Evolutionary conservation across 2,113 vertebrate species (phyloP).

Genomic region (Caracal caracal): DNA sequence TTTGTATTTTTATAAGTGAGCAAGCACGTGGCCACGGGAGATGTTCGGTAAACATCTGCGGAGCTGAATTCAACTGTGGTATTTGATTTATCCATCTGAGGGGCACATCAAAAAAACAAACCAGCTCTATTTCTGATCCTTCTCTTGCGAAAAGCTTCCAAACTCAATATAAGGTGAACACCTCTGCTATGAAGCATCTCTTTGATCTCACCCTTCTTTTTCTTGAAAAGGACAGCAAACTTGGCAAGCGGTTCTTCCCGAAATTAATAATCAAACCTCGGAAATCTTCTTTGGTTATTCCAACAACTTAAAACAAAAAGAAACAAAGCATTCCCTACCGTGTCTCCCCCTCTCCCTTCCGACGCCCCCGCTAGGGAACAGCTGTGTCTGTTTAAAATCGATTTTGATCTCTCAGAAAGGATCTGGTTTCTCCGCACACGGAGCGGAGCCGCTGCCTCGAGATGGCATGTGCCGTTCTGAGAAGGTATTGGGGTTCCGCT

Average conservation of each 20-base stretch:
- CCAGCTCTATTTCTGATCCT: background rate
- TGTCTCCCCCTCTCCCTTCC: background rate
- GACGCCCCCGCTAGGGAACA: background rate
- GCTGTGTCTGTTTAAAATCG: constrained; percentile 62
- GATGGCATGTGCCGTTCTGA: background rate
- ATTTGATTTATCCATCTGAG: background rate
- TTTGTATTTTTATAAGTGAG: background rate
- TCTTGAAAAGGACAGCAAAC: constrained; percentile 39
- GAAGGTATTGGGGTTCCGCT: background rate
- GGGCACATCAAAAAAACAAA: background rate
- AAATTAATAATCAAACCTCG: constrained; percentile 68
- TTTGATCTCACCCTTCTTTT: constrained; percentile 4
- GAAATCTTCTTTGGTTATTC: constrained; percentile 33
- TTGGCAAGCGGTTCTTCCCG: constrained; percentile 30
- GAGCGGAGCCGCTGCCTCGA: background rate
- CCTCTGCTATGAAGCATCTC: background rate
- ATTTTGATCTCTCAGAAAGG: constrained; percentile 55
- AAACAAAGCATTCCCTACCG: constrained; percentile 3
- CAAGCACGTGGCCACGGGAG: background rate
- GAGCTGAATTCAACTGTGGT: background rate
- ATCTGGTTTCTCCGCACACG: constrained; percentile 20
- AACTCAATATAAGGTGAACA: background rate
- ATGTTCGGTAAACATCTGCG: background rate
- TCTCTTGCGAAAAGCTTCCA: constrained; percentile 1
- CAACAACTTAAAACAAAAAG: constrained; percentile 45